Percentiles rank a stretch among this genome's conserved stretches.
phyloP scores from a whole-genome alignment of 2,797 vertebrate genomes.

The Iguana delicatissima region DNA sequence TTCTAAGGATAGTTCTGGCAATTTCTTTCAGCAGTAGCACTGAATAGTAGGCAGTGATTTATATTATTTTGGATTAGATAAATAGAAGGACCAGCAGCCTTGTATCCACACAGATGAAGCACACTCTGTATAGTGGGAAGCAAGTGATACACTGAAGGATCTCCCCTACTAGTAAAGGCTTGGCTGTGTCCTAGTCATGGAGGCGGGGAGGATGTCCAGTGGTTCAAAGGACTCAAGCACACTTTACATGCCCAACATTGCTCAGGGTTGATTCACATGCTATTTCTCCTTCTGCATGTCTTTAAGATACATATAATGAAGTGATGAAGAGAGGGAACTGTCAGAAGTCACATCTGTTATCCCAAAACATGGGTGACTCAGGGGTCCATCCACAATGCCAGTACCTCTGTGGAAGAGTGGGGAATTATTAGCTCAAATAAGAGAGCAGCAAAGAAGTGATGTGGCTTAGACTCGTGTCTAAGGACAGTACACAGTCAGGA shows the following conservation, averaged over 20 bases:
- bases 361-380: too few species aligned
- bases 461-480: too few species aligned
- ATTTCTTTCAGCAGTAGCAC: background rate
- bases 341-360: background rate
- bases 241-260: background rate
- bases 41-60: slow-evolving; percentile 29
- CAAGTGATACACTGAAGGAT: background rate
- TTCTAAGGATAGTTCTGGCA: slow-evolving; percentile 7
- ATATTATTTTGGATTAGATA: slow-evolving; percentile 30
- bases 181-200: background rate
- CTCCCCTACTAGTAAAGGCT: background rate
- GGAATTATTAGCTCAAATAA: too few species aligned
- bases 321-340: too few species aligned
- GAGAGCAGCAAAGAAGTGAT: too few species aligned
- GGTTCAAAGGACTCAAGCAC: background rate
- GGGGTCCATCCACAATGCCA: too few species aligned
- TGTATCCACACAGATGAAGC: background rate
- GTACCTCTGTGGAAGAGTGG: too few species aligned
- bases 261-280: background rate
- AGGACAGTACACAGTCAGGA: too few species aligned
- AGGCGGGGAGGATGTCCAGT: too few species aligned
- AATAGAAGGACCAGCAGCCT: background rate
- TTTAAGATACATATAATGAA: background rate
- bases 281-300: too few species aligned
- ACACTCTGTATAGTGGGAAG: background rate